Evolutionary conservation across 2,888 invertebrate genomes (phyloP), one percentile per base, ranked within the genome.

Genomic region (Nomada ruficornis): DNA sequence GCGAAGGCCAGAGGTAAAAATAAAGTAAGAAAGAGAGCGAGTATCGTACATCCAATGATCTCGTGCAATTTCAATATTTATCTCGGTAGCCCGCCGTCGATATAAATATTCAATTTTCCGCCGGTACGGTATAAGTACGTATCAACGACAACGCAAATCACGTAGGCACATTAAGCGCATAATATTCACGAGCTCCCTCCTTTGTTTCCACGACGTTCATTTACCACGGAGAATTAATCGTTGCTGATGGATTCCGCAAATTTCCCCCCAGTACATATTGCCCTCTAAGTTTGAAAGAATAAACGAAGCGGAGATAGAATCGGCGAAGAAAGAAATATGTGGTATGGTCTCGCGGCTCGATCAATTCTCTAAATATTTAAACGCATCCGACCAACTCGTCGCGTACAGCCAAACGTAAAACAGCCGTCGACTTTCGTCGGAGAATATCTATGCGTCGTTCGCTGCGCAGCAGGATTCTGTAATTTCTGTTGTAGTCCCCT

Each of bases 1-100:
- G 42, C 73, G 44, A 83, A 80, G 71, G 68, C 54, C 65, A 11
- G 1, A 15, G 62, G 23, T 71, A 80, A 80, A 80, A 83, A 64
- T 63, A 83, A 64, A 59, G 55, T 26, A 52, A n/a, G 29, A 59
- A 57, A 13, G 47, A 83, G 20, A 42, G 5, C 44, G 36, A 77
- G 10, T 36, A 13, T 47, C 20, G 62, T 47, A 29, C n/a, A 29
- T 29, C 18, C 23, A 67, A 67, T 55, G n/a, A 67, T 67, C 55
- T 55, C 23, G 26, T 18, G 26, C 13, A 68, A 47, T 73, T 68
- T 44, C 15, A 57, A 64, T 42, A 52, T 52, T 36, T 26, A 13
- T 50, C 15, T 5, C 47, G 47, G 13, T 15, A 5, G 15, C 11
- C 11, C 10, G n/a, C 9, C 9, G 5, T 15, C 7, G 20, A 9